Evolutionary conservation across 2,888 invertebrate species (phyloP), one percentile per base, ranked within the genome.

Genomic region (Mantis religiosa): DNA sequence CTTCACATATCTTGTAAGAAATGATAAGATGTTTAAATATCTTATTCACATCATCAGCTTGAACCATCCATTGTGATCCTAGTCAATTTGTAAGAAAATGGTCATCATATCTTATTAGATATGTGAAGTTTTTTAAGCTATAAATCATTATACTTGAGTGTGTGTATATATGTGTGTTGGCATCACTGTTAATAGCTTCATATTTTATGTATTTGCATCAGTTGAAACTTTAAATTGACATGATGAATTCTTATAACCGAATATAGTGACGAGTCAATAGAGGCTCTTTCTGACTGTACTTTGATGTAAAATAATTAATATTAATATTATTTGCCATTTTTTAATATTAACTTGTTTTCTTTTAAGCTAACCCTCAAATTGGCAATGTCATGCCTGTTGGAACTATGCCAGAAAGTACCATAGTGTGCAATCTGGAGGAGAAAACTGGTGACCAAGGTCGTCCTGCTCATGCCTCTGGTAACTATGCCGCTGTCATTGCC

Each of bases 301-400:
- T 84, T 87, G 27, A 25, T 71, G 27, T 84, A 84, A 71, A 71
- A 71, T 71, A 1, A 71, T 12, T 34, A 34, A 7, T 7, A 34
- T 54, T 54, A 4, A 2, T 15, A n/a, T 54, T 54, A 15, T 54
- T 71, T 20, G 54, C n/a, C n/a, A n/a, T 71, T 71, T 15, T 71
- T 71, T 71, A 71, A 71, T 6, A 71, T 71, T 20, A 20, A 0
- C 20, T 71, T n/a, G n/a, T 71, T 71, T 47, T 15, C 14, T 30
- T 87, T 94, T 90, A 92, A 96, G 96, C 96, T 34, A 94, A 94
- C 91, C 94, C 97, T 82, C 95, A 96, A 92, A 95, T 96, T 95
- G 99, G 99, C 91, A 99, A 99, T 95, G 99, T 99, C 84, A 97
- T 99, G 96, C 99, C 99, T 25, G 96, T 99, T 91, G 99, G 99